Evolutionary conservation across 2,888 invertebrate species (phyloP), one percentile per base, ranked within the genome.

Genomic region (Drosophila sordidula): DNA sequence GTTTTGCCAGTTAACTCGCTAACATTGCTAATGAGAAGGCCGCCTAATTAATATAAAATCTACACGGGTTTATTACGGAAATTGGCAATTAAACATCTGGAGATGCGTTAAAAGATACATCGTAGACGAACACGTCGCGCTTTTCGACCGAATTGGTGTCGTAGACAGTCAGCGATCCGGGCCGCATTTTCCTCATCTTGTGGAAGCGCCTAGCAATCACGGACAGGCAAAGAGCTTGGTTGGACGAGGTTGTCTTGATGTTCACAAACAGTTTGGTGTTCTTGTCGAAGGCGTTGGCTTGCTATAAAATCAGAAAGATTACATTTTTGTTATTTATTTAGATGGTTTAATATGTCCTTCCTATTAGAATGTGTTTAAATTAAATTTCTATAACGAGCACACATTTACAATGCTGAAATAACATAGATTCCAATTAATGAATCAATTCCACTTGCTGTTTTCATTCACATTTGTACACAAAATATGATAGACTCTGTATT

Each of bases 51-150:
- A 71, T 78, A 66, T 69, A 54, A 63, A 61, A 64, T 64, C 36
- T 46, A 55, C 54, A 64, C 42, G 45, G 38, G 65, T 78, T 78
- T 85, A 81, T 81, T 85, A 51, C 71, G 85, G 75, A 81, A 72
- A 85, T 85, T 85, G 80, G 58, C 71, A 80, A 80, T 84, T 80
- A 77, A 36, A 59, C 42, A 54, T 12, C 29, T 59, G 5, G 22
- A 12, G 32, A 25, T 29, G 26, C 38, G 12, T 42, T 38, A 14
- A 50, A 39, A 29, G 42, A 39, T 45, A 36, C 29, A 18, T 47
- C 29, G 12, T 46, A 76, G 8, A 11, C 11, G 16, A 66, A 12
- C 9, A 52, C 36, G 46, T 70, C 50, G 3, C 44, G 44, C 4
- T 34, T 9, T 6, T 44, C 5, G 26, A 16, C 6, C 14, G 41